Conservation (phyloP, 2,888 invertebrate genomes). For the Candidula unifasciata region DNA sequence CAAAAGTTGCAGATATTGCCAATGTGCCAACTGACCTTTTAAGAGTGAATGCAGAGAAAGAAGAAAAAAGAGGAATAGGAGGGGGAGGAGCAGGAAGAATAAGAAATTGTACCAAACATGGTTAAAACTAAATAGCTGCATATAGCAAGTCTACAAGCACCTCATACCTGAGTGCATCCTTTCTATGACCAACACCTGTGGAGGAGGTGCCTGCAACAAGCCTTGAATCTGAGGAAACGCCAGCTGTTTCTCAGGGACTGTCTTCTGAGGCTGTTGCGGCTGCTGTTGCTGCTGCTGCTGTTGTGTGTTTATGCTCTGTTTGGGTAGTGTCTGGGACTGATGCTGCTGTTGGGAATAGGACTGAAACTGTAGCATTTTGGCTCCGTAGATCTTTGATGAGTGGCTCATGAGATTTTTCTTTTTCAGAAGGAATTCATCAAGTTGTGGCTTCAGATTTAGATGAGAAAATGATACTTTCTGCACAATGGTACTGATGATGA, state of each 20-base stretch:
- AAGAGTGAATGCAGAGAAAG: too few relatives aligned
- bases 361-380: slow-evolving; percentile 38
- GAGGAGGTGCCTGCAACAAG: slow-evolving; percentile 88
- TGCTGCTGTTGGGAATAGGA: slow-evolving; percentile 7
- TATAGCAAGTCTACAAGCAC: neutral
- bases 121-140: neutral
- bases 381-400: slow-evolving; percentile 46
- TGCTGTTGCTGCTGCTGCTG: slow-evolving; percentile 1
- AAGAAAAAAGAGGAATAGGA: too few relatives aligned
- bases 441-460: slow-evolving; percentile 12
- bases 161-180: slow-evolving; percentile 87
- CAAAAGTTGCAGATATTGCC: too few relatives aligned
- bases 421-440: slow-evolving; percentile 39
- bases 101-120: too few relatives aligned
- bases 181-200: slow-evolving; percentile 87
- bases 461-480: neutral
- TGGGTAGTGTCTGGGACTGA: slow-evolving; percentile 3
- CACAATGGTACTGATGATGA: too few relatives aligned
- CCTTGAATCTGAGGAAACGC: slow-evolving; percentile 81
- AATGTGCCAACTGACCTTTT: too few relatives aligned
- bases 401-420: slow-evolving; percentile 37
- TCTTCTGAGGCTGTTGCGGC: slow-evolving; percentile 41
- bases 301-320: slow-evolving; percentile 1
- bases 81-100: too few relatives aligned
- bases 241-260: slow-evolving; percentile 55